Evolutionary conservation across 2,888 invertebrate species (phyloP).

Genomic region (Agriopis aurantiaria): DNA sequence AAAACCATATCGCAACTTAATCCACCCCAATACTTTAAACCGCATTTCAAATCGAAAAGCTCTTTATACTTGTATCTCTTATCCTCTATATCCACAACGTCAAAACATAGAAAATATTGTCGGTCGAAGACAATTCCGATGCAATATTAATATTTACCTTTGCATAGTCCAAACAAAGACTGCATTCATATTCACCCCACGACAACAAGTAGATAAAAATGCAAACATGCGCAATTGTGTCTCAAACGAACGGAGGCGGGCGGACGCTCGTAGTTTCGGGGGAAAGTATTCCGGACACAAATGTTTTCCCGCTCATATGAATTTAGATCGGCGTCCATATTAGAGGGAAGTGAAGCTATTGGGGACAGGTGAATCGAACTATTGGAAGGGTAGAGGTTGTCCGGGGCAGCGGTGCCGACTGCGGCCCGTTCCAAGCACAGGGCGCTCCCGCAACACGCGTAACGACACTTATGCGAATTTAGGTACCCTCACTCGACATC

Average conservation of each 20-base stretch:
- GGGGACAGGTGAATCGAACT: constrained; percentile 75
- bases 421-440: constrained; percentile 57
- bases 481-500: constrained; percentile 42
- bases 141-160: constrained; percentile 78
- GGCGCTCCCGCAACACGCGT: constrained; percentile 52
- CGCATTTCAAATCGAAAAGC: constrained; percentile 35
- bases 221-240: constrained; percentile 84
- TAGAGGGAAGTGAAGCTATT: constrained; percentile 75
- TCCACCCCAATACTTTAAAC: constrained; percentile 15
- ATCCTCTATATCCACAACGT: constrained; percentile 41
- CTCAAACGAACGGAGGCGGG: constrained; percentile 76
- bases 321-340: constrained; percentile 79
- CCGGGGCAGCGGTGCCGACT: constrained; percentile 50
- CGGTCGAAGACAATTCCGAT: constrained; percentile 64
- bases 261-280: constrained; percentile 58
- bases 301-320: constrained; percentile 82
- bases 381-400: constrained; percentile 66
- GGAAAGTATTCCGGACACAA: constrained; percentile 76
- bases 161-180: constrained; percentile 75
- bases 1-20: constrained; percentile 1
- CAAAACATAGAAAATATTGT: constrained; percentile 59
- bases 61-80: constrained; percentile 27
- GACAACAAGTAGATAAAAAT: constrained; percentile 85
- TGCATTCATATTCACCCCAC: constrained; percentile 82
- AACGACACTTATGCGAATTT: constrained; percentile 57